Evolutionary conservation across 64 coral and sea anemone species (phyloP), one percentile per base, ranked within the genome.

Genomic region (Montipora capricornis): DNA sequence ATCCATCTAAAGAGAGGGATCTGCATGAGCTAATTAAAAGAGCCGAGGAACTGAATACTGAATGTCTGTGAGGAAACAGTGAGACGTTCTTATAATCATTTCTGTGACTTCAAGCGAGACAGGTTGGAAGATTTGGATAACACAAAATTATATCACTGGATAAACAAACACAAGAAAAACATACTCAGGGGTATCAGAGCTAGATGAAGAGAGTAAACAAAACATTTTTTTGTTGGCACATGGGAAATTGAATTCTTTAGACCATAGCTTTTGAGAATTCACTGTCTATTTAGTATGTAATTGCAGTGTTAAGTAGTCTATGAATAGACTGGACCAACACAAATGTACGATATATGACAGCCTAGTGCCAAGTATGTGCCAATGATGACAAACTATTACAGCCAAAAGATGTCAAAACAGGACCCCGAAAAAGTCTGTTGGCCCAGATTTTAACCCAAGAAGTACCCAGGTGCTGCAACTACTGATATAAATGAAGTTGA

Each of bases 1-100:
- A 77, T 53, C 44, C 45, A 58, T 90, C 77, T 19, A 69, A 15
- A 16, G 93, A 84, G 6, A 86, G 58, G 77, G 87, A 94, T 48
- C 52, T 94, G 4, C 7, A 84, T 51, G 87, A 83, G 80, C 69
- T 94, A 19, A 60, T 94, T 29, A 94, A 76, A 37, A 76, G 87
- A 83, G 78, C 87, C 15, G 55, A 59, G 1, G 50, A 94, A 29
- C 2, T 89, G 6, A n/a, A 89, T 5, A 29, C 2, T 89, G 6
- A n/a, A 89, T 5, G 17, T 94, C 19, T 94, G 90, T 20, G 70
- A 73, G 15, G 49, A 79, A 89, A 89, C 2, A n/a, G 61, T 24
- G 59, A 62, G 77, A 68, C 88, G 88, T 29, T 48, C 58, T 80
- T 80, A 80, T 22, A 90, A 49, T 81, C 89, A 90, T 66, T 90